Conservation (phyloP, 2,797 vertebrate genomes). For the Myripristis murdjan region DNA sequence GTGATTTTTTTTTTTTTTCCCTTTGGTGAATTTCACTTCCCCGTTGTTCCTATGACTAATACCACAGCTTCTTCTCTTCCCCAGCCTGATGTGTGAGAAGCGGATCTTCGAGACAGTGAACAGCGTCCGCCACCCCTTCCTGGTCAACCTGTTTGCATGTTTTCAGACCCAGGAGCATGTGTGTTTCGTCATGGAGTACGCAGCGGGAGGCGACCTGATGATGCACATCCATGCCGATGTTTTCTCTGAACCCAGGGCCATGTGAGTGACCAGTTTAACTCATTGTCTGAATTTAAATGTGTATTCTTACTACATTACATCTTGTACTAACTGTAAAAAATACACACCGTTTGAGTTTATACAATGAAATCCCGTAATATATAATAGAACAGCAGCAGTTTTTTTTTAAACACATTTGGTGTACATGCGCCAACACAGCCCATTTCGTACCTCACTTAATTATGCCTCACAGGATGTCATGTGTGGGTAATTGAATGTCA, state of each 20-base stretch:
- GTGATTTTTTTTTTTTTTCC: neutral
- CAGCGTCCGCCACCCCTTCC: slow-evolving; percentile 97
- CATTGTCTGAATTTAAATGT: no score
- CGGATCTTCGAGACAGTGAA: slow-evolving; percentile 99
- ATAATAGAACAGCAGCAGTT: no score
- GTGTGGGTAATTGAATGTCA: no score
- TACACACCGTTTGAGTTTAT: no score
- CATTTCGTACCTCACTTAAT: no score
- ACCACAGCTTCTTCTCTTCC: neutral
- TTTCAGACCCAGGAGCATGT: slow-evolving; percentile 99
- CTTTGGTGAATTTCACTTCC: neutral
- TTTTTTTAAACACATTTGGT: no score
- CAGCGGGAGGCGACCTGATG: slow-evolving; percentile 98
- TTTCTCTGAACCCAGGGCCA: slow-evolving; percentile 95
- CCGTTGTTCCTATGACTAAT: neutral
- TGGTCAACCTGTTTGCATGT: slow-evolving; percentile 99
- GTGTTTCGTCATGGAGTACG: slow-evolving; percentile 99
- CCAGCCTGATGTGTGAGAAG: slow-evolving; percentile 98
- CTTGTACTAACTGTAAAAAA: no score
- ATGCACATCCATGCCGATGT: slow-evolving; percentile 99
- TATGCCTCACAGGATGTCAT: no score
- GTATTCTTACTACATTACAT: no score
- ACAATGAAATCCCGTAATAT: no score
- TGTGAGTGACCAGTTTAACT: slow-evolving; percentile 88
- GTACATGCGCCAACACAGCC: no score